Base-by-base conservation (phyloP, 2,888 invertebrate genomes). In the Patella depressa region DNA sequence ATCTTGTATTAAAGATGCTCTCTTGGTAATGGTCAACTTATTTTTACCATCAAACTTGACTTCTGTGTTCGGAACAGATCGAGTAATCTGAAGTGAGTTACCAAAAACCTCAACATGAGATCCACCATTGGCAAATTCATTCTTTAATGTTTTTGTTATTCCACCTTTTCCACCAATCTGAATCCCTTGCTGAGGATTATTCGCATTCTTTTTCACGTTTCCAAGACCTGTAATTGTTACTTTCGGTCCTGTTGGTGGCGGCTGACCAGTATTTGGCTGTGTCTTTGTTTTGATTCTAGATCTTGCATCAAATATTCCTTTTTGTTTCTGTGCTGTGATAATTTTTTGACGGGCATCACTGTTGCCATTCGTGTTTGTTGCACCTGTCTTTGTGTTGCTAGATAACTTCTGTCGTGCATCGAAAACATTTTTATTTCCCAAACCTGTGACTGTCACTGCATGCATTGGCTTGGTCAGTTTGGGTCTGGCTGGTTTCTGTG, bases 281-380 rank as follows among this genome's bases (percentile, higher is more conserved):
- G 78, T 80, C 71, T 82, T 80, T 45, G 81, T 75, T 70, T 83
- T 82, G n/a, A 83, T 70, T 77, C 84, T 79, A 57, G 82, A 80
- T 15, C 87, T 80, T n/a, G 86, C 87, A 84, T 87, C 87, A 78
- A 82, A 79, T 12, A 80, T 82, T 57, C 82, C 84, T 74, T 86
- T 85, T 70, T 83, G 79, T 12, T 80, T 78, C n/a, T 82, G 79
- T 3, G 80, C 78, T 53, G 79, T 78, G 15, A 83, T 77, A 55
- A 84, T 83, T 78, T 83, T 84, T 19, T 79, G 81, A 12, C 84
- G 78, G 2, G 84, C 84, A 75, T 75, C 75, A 29, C 70, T 24
- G 45, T 45, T 45, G 45, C 45, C 45, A 45, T 45, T 45, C 9
- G 45, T 9, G 45, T 45, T 45, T 0, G 85, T 83, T 80, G 84